These are phyloP conservation scores for Sternarchorhynchus goeldii DNA, from an alignment of 2,797 vertebrate genomes.

Conservation along the genomic window DNA sequence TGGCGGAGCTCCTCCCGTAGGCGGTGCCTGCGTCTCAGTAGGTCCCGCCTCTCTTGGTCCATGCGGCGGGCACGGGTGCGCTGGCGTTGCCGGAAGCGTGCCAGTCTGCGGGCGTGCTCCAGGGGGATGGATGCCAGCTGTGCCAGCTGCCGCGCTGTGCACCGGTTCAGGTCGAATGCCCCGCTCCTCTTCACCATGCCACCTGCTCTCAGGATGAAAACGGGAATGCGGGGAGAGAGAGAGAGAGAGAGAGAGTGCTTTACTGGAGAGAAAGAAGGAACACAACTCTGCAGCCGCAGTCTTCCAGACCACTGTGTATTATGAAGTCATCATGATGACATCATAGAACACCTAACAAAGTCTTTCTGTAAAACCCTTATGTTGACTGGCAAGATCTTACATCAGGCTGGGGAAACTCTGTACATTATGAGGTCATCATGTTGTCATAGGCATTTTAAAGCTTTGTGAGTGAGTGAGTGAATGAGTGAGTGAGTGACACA, in stretches of 20 bases:
- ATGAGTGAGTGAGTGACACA: too few species aligned
- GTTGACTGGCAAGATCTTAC: not conserved
- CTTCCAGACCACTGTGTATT: not conserved
- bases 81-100: constrained; percentile 26
- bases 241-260: not conserved
- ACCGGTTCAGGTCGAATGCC: constrained; percentile 40
- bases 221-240: too few species aligned
- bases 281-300: not conserved
- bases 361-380: too few species aligned
- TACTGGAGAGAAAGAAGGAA: not conserved
- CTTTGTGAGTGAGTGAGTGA: too few species aligned
- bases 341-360: too few species aligned
- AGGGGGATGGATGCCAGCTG: constrained; percentile 36
- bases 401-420: not conserved
- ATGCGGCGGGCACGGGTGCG: not conserved
- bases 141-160: constrained; percentile 35
- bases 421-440: too few species aligned
- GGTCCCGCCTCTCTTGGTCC: constrained; percentile 25
- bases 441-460: too few species aligned
- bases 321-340: too few species aligned
- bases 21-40: not conserved
- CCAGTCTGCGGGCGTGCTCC: constrained; percentile 29
- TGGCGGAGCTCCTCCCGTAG: constrained; percentile 11
- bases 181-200: constrained; percentile 15
- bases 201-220: not conserved